phyloP scores from a whole-genome alignment of 2,113 vertebrate genomes.

The Malurus alboscapulatus region DNA sequence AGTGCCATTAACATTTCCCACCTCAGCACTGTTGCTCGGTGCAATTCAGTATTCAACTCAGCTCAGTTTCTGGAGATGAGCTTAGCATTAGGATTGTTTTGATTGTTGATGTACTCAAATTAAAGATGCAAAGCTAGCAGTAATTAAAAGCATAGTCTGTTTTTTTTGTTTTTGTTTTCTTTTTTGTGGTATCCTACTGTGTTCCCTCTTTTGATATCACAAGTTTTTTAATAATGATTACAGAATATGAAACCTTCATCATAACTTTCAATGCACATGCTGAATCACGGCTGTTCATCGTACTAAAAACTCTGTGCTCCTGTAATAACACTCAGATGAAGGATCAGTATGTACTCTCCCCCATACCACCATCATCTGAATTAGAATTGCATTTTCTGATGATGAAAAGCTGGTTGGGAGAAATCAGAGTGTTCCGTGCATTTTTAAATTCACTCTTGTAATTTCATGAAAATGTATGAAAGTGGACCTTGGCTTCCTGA shows the following conservation, averaged over 20 bases:
- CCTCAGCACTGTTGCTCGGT: background rate
- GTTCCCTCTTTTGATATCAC: background rate
- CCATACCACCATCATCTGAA: background rate
- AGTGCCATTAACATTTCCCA: background rate
- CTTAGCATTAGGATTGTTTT: background rate
- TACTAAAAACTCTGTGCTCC: background rate
- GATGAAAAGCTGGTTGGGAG: background rate
- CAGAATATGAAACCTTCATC: background rate
- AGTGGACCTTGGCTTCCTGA: background rate
- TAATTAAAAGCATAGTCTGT: background rate
- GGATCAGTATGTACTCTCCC: background rate
- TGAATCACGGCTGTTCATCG: background rate
- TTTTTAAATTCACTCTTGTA: background rate
- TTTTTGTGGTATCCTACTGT: background rate
- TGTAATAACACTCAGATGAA: background rate
- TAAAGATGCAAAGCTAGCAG: background rate
- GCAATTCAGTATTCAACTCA: background rate
- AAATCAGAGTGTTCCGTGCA: slow-evolving; percentile 5
- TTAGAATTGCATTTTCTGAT: background rate
- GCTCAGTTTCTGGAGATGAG: background rate
- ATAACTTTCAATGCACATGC: background rate
- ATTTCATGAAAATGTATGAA: slow-evolving; percentile 10
- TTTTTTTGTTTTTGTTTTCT: background rate
- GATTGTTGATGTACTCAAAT: background rate
- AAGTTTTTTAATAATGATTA: background rate